Conservation (phyloP, 2,888 invertebrate species). For the Dryobotodes eremita region DNA sequence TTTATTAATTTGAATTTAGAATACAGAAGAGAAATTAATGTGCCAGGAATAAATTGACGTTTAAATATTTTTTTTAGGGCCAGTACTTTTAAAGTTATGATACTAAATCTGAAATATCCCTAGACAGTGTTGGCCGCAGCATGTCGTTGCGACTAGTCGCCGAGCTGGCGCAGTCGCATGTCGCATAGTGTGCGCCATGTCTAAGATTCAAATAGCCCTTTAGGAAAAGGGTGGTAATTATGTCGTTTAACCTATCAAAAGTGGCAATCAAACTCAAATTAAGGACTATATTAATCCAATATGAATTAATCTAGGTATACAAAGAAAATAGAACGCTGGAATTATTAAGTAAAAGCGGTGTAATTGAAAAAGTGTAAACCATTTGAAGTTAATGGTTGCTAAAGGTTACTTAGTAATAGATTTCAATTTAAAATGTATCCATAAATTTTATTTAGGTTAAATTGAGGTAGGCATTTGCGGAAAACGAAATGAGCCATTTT, state of each 20-base stretch:
- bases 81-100: no score
- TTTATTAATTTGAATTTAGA: no score
- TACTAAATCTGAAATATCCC: no score
- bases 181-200: not conserved
- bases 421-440: conserved; percentile 10
- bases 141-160: not conserved
- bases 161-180: not conserved
- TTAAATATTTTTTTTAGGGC: no score
- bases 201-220: not conserved
- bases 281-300: not conserved
- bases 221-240: not conserved
- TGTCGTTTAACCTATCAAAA: not conserved
- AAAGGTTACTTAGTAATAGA: conserved; percentile 23
- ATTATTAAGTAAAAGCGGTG: conserved; percentile 30
- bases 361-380: conserved; percentile 17
- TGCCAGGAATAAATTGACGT: no score
- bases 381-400: conserved; percentile 12
- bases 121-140: no score
- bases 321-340: not conserved
- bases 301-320: not conserved
- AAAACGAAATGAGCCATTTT: not conserved
- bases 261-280: conserved; percentile 7
- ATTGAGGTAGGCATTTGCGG: conserved; percentile 2
- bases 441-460: conserved; percentile 2
- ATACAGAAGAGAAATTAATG: no score